A percentile compares a stretch with the other conserved stretches of the same genome.
These are phyloP conservation scores for Cyphomyrus discorhynchus DNA, from an alignment of 2,113 vertebrate species.

Conservation along the genomic window DNA sequence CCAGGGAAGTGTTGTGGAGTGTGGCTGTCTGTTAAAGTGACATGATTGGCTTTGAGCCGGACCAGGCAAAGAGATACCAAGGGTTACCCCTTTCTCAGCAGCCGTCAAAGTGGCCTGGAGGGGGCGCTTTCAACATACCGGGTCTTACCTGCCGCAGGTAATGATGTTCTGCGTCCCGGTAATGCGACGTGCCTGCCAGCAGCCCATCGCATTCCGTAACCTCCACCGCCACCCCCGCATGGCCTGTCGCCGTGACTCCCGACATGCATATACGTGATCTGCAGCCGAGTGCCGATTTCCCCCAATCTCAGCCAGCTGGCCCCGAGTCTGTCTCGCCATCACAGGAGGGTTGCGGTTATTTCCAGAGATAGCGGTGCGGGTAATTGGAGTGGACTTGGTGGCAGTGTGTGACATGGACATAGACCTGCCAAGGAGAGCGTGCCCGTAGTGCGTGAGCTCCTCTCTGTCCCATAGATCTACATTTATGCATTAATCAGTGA, in stretches of 20 bases:
- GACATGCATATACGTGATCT: not conserved
- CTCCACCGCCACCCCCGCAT: conserved; percentile 11
- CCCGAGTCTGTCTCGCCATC: not conserved
- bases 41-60: not conserved
- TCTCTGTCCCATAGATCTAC: not conserved
- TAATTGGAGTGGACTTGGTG: not conserved
- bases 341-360: not conserved
- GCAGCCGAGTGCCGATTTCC: not conserved
- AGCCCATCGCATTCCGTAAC: conserved; percentile 30
- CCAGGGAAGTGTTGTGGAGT: not conserved
- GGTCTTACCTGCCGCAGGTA: not conserved
- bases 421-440: not conserved
- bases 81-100: not conserved
- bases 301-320: not conserved
- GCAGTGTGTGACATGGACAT: not conserved
- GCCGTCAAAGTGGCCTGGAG: not conserved
- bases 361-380: not conserved
- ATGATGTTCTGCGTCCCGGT: not conserved
- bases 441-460: not conserved
- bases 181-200: conserved; percentile 15
- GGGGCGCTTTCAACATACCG: not conserved
- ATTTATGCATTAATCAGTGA: not conserved
- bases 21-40: not conserved
- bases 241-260: not conserved
- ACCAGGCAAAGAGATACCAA: not conserved